Evolutionary conservation across 2,888 invertebrate species (phyloP).

Genomic region (Teleogryllus oceanicus): DNA sequence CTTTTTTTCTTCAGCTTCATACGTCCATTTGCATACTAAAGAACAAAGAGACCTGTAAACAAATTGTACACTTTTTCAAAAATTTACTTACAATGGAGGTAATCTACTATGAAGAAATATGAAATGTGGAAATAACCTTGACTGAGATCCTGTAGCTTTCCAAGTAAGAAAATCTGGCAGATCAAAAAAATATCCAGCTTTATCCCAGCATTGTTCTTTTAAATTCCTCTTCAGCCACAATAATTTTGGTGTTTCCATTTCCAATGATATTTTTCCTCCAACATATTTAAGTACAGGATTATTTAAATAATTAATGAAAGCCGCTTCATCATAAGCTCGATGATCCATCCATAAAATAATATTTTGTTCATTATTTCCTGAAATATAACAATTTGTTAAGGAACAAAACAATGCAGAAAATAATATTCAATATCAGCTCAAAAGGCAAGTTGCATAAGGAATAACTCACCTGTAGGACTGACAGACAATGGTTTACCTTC

Average conservation of each 20-base stretch:
- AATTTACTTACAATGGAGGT: background rate
- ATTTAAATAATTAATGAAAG: slow-evolving; percentile 69
- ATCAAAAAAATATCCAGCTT: slow-evolving; percentile 78
- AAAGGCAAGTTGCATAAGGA: background rate
- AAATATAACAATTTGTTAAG: slow-evolving; percentile 9
- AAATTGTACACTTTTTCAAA: background rate
- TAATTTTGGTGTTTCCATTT: slow-evolving; percentile 94
- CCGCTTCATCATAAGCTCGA: slow-evolving; percentile 75
- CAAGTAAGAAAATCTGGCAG: slow-evolving; percentile 91
- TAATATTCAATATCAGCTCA: background rate
- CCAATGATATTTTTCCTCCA: slow-evolving; percentile 89
- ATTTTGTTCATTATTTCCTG: slow-evolving; percentile 69
- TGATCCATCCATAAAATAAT: slow-evolving; percentile 93
- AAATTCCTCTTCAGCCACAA: slow-evolving; percentile 84
- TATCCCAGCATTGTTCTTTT: slow-evolving; percentile 60
- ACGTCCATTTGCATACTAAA: slow-evolving; percentile 92
- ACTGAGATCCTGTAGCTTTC: slow-evolving; percentile 75
- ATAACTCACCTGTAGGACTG: slow-evolving; percentile 56
- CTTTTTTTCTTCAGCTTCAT: slow-evolving; percentile 61
- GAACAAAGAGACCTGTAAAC: slow-evolving; percentile 79
- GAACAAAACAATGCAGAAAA: background rate
- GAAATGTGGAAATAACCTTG: slow-evolving; percentile 50
- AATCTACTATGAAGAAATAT: background rate
- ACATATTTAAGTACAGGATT: slow-evolving; percentile 79
- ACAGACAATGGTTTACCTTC: slow-evolving; percentile 67